phyloP scores from a whole-genome alignment of 2,888 invertebrate species.

The Lottia scabra region DNA sequence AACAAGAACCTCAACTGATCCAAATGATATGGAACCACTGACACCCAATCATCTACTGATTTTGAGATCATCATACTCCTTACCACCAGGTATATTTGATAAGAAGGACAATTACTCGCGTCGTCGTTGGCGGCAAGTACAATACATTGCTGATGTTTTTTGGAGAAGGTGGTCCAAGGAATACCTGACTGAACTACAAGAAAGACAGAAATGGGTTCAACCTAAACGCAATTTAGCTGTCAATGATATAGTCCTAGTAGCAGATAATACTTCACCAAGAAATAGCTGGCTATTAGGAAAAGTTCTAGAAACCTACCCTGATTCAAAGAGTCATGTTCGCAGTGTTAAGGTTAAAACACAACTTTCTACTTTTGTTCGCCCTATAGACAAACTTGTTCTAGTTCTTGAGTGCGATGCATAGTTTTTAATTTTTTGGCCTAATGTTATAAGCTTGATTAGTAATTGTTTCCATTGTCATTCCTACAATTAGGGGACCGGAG shows the following conservation, averaged over 20 bases:
- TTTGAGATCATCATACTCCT: background rate
- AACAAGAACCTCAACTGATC: conserved; percentile 16
- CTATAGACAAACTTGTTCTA: conserved; percentile 15
- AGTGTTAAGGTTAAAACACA: conserved; percentile 11
- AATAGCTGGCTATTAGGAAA: conserved; percentile 8
- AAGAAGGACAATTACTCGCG: conserved; percentile 25
- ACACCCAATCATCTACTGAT: conserved; percentile 34
- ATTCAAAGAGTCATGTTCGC: conserved; percentile 8
- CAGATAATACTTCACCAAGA: conserved; percentile 9
- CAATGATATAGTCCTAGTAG: conserved; percentile 6
- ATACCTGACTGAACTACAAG: conserved; percentile 22
- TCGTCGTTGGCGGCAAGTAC: conserved; percentile 33
- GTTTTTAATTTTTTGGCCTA: too few relatives aligned
- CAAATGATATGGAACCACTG: conserved; percentile 22
- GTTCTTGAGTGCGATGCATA: conserved; percentile 6
- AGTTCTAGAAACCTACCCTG: background rate
- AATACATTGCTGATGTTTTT: conserved; percentile 31
- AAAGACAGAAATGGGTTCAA: conserved; percentile 23
- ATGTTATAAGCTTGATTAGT: too few relatives aligned
- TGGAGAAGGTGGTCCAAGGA: conserved; percentile 27
- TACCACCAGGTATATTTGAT: conserved; percentile 28
- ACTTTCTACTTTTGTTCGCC: background rate
- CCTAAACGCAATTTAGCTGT: background rate
- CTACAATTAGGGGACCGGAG: too few relatives aligned
- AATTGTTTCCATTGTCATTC: too few relatives aligned